Conservation (phyloP, 2,888 invertebrate species). For the Agonopterix subpropinquella region DNA sequence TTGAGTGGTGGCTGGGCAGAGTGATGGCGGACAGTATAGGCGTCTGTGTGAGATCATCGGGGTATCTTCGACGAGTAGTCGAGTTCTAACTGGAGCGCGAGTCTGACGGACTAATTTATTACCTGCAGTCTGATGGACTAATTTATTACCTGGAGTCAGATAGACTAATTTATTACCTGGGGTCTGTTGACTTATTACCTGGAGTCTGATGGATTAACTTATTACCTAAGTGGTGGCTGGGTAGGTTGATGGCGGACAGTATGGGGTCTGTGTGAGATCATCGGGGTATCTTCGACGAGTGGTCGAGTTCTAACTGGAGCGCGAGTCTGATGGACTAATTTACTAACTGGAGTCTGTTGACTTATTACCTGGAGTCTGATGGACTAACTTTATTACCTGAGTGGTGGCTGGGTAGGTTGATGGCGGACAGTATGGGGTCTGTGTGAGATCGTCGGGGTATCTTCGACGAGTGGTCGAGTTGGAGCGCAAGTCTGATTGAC, state of each 20-base stretch:
- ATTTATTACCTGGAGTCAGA: no score
- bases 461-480: no score
- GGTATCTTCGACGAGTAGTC: constrained; percentile 42
- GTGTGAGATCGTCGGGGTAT: no score
- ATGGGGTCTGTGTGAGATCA: constrained; percentile 61
- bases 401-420: constrained; percentile 24
- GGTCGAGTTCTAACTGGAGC: constrained; percentile 80
- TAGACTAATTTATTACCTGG: no score
- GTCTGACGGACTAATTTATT: no score
- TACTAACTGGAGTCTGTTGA: no score
- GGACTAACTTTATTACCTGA: no score
- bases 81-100: constrained; percentile 84
- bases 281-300: constrained; percentile 34
- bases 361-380: no score
- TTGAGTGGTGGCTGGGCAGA: constrained; percentile 15
- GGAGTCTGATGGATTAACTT: no score
- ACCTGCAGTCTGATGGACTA: no score
- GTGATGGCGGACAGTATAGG: constrained; percentile 53
- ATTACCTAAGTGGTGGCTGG: constrained; percentile 15
- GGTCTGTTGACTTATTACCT: no score
- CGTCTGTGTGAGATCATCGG: constrained; percentile 47
- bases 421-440: constrained; percentile 62
- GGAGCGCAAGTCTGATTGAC: no score
- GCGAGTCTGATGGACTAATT: constrained; percentile 86
- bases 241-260: constrained; percentile 40